These are phyloP conservation scores for Phalloptychus januarius DNA, from an alignment of 2,797 vertebrate species.

Conservation along the genomic window DNA sequence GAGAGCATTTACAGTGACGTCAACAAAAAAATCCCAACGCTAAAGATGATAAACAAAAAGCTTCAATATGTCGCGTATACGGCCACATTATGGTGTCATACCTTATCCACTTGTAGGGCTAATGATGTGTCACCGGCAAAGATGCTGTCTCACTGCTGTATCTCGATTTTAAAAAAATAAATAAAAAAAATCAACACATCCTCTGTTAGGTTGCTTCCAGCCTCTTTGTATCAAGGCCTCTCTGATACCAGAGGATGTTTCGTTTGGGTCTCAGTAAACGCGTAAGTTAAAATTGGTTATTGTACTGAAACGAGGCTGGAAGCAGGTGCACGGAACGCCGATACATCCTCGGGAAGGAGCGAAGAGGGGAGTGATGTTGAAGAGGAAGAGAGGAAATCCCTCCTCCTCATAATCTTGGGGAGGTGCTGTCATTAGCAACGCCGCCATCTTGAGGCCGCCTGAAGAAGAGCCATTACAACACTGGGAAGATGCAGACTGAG, in stretches of 20 bases:
- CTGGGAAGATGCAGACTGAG: background rate
- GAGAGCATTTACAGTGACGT: background rate
- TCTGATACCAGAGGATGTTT: background rate
- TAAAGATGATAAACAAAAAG: background rate
- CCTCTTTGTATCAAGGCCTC: conserved; percentile 13
- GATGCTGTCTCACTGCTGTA: conserved; percentile 83
- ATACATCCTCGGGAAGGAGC: conserved; percentile 52
- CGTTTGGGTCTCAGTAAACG: conserved; percentile 6
- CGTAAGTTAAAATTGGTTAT: conserved; percentile 24
- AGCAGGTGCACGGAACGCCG: conserved; percentile 69
- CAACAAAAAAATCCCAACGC: background rate
- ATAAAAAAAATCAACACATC: conserved; percentile 57
- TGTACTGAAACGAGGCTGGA: conserved; percentile 22
- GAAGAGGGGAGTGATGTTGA: background rate
- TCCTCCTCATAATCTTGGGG: conserved; percentile 39
- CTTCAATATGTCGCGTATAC: background rate
- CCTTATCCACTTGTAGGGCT: conserved; percentile 61
- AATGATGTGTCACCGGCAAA: conserved; percentile 73
- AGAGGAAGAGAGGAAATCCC: conserved; percentile 63
- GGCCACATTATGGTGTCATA: conserved; percentile 31
- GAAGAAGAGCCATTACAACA: background rate
- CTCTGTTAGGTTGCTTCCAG: conserved; percentile 18
- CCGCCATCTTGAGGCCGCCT: conserved; percentile 62
- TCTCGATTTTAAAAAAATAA: conserved; percentile 9
- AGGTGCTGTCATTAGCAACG: conserved; percentile 25